Base-by-base conservation (phyloP, 2,888 invertebrate genomes). In the Drosophila monieri region DNA sequence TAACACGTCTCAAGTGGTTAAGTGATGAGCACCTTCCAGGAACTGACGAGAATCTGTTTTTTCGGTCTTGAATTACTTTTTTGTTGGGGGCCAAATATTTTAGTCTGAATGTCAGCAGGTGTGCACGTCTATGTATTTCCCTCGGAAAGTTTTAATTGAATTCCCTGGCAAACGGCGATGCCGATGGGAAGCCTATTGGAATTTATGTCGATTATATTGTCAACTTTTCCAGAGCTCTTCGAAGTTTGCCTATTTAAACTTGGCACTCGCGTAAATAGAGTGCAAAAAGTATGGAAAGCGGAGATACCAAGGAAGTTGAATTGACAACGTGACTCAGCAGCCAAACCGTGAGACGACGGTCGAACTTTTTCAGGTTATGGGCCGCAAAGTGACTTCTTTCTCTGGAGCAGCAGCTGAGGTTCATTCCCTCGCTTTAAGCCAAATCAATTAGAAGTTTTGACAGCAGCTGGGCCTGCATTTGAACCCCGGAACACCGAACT, bases 171-270 rank as follows among this genome's bases (percentile, higher is more conserved):
- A 49, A 35, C 37, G 25, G 30, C 60, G 18, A 60, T 55, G 58
- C 67, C 57, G 73, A 73, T 59, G 58, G 68, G 72, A 77, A 76
- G 76, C 80, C 87, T 78, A 83, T 80, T 85, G 73, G 74, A 81
- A 86, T 86, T 81, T 86, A 81, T 86, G 78, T 84, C 87, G 83
- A 83, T 86, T 86, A 86, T 86, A 73, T 78, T 76, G 85, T 87
- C 77, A 84, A 87, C 79, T 84, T 84, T 80, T 70, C 66, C 76
- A 53, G 61, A 18, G 49, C 64, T 54, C 35, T 64, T 32, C 43
- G 67, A 86, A 83, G 78, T 83, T 83, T 83, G 68, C 80, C 81
- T 84, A 83, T 83, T 84, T 87, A 78, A 84, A 84, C 73, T 84
- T 87, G 71, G 46, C 39, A 52, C 51, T 14, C 51, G 76, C 76